Evolutionary conservation across 2,113 vertebrate species (phyloP).

Genomic region (Nothobranchius kuhntae): DNA sequence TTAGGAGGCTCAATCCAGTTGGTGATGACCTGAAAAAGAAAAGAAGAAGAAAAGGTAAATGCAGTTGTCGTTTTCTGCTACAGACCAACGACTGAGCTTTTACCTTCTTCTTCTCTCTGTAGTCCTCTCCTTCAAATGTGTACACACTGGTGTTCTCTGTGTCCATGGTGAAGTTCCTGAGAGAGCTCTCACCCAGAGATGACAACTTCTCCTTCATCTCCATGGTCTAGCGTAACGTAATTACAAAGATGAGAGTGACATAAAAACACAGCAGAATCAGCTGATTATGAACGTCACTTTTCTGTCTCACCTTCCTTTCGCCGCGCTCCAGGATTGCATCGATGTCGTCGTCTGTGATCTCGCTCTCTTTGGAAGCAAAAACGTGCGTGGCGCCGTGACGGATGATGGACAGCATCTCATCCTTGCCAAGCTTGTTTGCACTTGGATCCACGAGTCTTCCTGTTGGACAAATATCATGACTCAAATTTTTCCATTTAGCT

Average conservation of each 20-base stretch:
- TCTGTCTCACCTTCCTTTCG: conserved; percentile 87
- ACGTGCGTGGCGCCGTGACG: conserved; percentile 96
- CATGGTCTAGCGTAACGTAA: conserved; percentile 82
- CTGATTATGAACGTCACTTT: neutral
- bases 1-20: conserved; percentile 99
- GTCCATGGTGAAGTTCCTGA: conserved; percentile 98
- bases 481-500: neutral
- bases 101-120: conserved; percentile 99
- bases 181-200: conserved; percentile 91
- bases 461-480: conserved; percentile 49
- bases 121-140: conserved; percentile 98
- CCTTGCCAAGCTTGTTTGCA: conserved; percentile 95
- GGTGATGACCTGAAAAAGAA: conserved; percentile 85
- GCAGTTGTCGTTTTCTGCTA: neutral
- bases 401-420: conserved; percentile 99
- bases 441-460: conserved; percentile 96
- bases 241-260: no score
- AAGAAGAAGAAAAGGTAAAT: neutral
- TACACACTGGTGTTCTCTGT: conserved; percentile 97
- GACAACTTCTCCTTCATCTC: conserved; percentile 96
- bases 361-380: conserved; percentile 97
- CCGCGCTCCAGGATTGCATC: conserved; percentile 94
- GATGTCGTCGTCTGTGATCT: conserved; percentile 98
- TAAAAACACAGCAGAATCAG: neutral
- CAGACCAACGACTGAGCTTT: neutral